Percentiles rank a stretch among this genome's conserved stretches.
These are phyloP conservation scores for Drosophila dunni DNA, from an alignment of 1,140 invertebrate species.

Conservation along the genomic window DNA sequence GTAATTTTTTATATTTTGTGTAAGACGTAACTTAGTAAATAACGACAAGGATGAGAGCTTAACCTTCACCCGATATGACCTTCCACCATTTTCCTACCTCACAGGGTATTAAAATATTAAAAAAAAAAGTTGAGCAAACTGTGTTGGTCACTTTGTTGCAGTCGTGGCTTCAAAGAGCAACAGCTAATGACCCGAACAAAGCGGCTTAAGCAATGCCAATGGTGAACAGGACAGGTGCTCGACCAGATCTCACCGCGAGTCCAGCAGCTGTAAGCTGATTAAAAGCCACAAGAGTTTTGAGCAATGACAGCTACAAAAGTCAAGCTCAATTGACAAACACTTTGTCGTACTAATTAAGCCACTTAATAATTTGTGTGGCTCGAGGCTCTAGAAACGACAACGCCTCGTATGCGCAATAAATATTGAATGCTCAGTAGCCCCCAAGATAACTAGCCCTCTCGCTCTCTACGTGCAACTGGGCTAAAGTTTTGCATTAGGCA, in stretches of 20 bases:
- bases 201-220: conserved; percentile 37
- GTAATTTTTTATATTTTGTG: not conserved
- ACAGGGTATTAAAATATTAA: not conserved
- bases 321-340: conserved; percentile 62
- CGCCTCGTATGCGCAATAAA: conserved; percentile 66
- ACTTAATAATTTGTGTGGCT: conserved; percentile 52
- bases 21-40: too few species aligned
- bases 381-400: conserved; percentile 10
- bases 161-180: conserved; percentile 16
- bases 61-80: not conserved
- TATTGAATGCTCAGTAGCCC: conserved; percentile 55
- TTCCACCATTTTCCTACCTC: not conserved
- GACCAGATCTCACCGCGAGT: not conserved
- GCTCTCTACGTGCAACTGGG: not conserved
- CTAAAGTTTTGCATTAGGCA: conserved; percentile 68
- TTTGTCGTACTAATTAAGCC: conserved; percentile 73
- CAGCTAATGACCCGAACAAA: conserved; percentile 26
- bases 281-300: conserved; percentile 5
- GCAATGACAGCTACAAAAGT: conserved; percentile 44
- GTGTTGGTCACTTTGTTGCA: conserved; percentile 26
- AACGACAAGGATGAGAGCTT: too few species aligned
- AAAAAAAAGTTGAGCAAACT: conserved; percentile 10
- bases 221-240: not conserved
- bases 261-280: conserved; percentile 12
- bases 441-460: conserved; percentile 11